Conservation (phyloP, 2,888 invertebrate genomes). For the Phortica okadai region DNA sequence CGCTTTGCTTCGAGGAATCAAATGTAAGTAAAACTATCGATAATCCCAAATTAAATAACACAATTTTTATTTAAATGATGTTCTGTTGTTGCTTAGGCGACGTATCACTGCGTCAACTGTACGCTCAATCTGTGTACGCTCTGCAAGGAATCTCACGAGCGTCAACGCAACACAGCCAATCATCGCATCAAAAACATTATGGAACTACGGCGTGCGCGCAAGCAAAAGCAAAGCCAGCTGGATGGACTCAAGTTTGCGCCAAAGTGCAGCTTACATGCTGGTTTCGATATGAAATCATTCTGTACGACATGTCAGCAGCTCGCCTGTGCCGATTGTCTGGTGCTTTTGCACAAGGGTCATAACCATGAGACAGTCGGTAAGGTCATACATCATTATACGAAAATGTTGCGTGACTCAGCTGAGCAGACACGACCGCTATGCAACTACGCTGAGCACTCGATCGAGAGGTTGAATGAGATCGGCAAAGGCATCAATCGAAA, state of each 20-base stretch:
- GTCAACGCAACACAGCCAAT: constrained; percentile 78
- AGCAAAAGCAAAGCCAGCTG: constrained; percentile 59
- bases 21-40: constrained; percentile 59
- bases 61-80: not conserved
- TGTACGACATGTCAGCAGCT: constrained; percentile 86
- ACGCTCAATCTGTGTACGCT: constrained; percentile 84
- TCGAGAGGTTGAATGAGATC: constrained; percentile 77
- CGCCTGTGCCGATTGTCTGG: constrained; percentile 81
- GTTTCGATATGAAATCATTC: constrained; percentile 83
- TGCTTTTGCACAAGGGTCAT: constrained; percentile 81
- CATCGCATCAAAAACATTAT: constrained; percentile 82
- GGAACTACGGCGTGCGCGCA: constrained; percentile 78
- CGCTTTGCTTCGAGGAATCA: constrained; percentile 72
- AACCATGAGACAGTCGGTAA: constrained; percentile 80
- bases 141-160: constrained; percentile 82
- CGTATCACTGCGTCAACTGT: constrained; percentile 83
- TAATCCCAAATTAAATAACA: too few species aligned
- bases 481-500: constrained; percentile 72
- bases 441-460: constrained; percentile 80
- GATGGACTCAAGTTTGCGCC: constrained; percentile 74
- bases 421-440: constrained; percentile 81
- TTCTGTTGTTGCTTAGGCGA: constrained; percentile 78
- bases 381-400: constrained; percentile 80
- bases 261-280: constrained; percentile 83
- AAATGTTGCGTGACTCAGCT: constrained; percentile 79